Percentiles rank a stretch among this genome's conserved stretches.
phyloP scores from a whole-genome alignment of 2,888 invertebrate species.

The Brachynemurus nebulosus region DNA sequence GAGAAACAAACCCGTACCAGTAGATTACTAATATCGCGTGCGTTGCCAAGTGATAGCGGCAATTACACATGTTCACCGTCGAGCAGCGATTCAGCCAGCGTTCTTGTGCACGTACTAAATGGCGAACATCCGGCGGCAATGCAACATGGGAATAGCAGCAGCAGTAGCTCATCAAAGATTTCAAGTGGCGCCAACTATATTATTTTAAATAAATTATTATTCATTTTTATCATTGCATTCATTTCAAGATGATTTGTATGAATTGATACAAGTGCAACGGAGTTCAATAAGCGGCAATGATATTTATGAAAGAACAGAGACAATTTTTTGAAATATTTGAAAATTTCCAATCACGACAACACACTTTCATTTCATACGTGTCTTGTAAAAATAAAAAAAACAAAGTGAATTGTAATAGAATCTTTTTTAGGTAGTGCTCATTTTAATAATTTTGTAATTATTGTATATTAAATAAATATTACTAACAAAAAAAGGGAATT shows the following conservation, averaged over 20 bases:
- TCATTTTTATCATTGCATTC: neutral
- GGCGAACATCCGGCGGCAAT: constrained; percentile 34
- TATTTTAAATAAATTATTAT: neutral
- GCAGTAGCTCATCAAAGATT: constrained; percentile 13
- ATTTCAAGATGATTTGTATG: constrained; percentile 1
- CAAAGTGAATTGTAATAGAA: no score
- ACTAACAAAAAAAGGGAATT: no score
- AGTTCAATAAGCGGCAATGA: no score
- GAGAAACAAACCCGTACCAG: constrained; percentile 76
- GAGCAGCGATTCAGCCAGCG: constrained; percentile 38
- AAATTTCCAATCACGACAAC: no score
- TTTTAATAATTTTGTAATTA: no score
- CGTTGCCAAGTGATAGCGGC: constrained; percentile 69
- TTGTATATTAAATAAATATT: no score
- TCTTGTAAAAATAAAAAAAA: no score
- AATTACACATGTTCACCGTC: constrained; percentile 79
- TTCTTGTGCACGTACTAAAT: constrained; percentile 42
- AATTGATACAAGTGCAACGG: no score
- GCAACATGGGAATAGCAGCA: constrained; percentile 31
- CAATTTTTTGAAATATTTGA: no score
- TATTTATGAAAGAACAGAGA: no score
- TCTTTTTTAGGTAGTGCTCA: no score
- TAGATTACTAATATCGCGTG: constrained; percentile 68
- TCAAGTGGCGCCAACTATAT: neutral
- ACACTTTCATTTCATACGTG: no score